Evolutionary conservation across 2,888 invertebrate species (phyloP), one percentile per base, ranked within the genome.

Genomic region (Trilocha varians): DNA sequence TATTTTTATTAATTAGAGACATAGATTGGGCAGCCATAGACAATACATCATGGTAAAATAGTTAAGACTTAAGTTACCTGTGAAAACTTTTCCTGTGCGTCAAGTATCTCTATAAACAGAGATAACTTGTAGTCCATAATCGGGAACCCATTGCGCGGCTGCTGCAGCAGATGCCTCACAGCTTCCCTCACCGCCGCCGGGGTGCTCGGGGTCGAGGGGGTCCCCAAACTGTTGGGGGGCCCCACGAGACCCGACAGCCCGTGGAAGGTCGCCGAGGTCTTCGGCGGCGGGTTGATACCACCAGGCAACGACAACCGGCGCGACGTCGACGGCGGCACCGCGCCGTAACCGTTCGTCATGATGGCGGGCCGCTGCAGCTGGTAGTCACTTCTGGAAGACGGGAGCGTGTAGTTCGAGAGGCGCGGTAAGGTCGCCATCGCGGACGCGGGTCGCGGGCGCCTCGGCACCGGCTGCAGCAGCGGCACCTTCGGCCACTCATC

Each of bases 71-170:
- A n/a, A n/a, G 2, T 56, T 65, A 93, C 93, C 93, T 93, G 91
- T 65, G 93, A 92, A 68, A 94, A 91, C 68, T 90, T 88, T 70
- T 93, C 92, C 87, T 94, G 93, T 41, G 93, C 91, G 70, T 93
- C 93, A 72, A 94, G 87, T 59, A 94, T 93, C 65, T 94, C 93
- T 69, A 93, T 91, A 80, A 93, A 93, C 38, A 94, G 87, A 35
- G 91, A 89, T 65, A 93, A 88, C 69, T 92, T 91, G 80, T 93
- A 92, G 65, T 92, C 92, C 80, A 91, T 89, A 66, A 91, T 91
- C 59, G 91, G 90, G 76, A 92, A 91, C 15, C 92, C 92, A 65
- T 92, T 92, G 45, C 92, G 83, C 11, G 92, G 91, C 70, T 91
- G 90, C 55, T 88, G 84, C 44, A 91, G 78, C 38, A 92, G 79